phyloP scores from a whole-genome alignment of 2,797 vertebrate species.

The Hydrocynus forskahlii region DNA sequence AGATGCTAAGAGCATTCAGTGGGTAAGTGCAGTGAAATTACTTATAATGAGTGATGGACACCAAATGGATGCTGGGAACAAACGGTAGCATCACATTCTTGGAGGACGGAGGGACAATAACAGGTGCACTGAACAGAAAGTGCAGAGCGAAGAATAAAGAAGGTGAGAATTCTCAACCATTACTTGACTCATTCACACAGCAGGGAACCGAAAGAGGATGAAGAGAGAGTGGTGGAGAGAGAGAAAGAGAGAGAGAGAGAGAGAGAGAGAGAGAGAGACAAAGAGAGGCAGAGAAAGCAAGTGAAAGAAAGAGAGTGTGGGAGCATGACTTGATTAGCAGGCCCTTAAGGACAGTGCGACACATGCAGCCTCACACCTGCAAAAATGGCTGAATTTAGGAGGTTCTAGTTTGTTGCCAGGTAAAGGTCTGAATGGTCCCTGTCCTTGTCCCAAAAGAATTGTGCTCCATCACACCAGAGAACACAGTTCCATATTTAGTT shows the following conservation, averaged over 20 bases:
- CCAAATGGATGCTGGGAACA: constrained; percentile 65
- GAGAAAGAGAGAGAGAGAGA: constrained; percentile 49
- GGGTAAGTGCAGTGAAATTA: constrained; percentile 62
- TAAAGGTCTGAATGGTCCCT: background rate
- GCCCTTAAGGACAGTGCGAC: constrained; percentile 35
- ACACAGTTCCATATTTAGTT: too few species aligned
- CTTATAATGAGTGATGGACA: constrained; percentile 42
- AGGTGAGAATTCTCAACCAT: constrained; percentile 68
- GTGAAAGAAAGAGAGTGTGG: constrained; percentile 28
- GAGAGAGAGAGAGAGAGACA: constrained; percentile 25
- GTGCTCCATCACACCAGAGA: too few species aligned
- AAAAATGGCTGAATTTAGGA: background rate
- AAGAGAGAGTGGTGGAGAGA: constrained; percentile 39
- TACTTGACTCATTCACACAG: constrained; percentile 72
- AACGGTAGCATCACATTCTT: constrained; percentile 52
- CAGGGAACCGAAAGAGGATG: constrained; percentile 55
- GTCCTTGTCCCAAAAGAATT: background rate
- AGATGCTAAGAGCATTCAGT: constrained; percentile 46
- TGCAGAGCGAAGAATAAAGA: constrained; percentile 53
- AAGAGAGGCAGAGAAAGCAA: constrained; percentile 27
- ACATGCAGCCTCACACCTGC: too few species aligned
- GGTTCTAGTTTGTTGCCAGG: constrained; percentile 26
- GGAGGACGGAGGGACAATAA: constrained; percentile 54
- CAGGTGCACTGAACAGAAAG: constrained; percentile 42
- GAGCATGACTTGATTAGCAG: constrained; percentile 40